These are phyloP conservation scores for Lathronympha strigana DNA, from an alignment of 2,888 invertebrate genomes.

Conservation along the genomic window DNA sequence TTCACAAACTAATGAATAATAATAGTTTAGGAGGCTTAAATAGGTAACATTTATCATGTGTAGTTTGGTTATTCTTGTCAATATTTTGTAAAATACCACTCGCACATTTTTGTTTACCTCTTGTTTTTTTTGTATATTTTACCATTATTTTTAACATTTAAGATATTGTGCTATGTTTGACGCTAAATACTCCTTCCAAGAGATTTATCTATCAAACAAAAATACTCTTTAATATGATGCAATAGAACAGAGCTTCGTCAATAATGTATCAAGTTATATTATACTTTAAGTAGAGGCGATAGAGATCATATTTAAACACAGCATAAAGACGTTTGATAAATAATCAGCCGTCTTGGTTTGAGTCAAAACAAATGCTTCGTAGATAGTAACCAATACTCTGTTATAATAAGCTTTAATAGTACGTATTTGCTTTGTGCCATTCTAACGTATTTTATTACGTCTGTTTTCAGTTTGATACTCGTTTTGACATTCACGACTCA, in stretches of 20 bases:
- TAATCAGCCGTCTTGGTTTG: conserved; percentile 4
- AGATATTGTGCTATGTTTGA: conserved; percentile 1
- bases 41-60: conserved; percentile 13
- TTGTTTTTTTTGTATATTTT: not conserved
- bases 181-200: not conserved
- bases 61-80: not conserved
- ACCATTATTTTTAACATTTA: not conserved
- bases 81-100: not conserved
- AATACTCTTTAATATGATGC: not conserved
- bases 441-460: conserved; percentile 49
- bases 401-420: conserved; percentile 24
- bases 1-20: conserved; percentile 14
- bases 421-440: conserved; percentile 33
- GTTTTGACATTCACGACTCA: conserved; percentile 77
- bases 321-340: conserved; percentile 2
- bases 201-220: conserved; percentile 3
- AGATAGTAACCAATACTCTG: conserved; percentile 24
- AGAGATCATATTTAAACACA: not conserved
- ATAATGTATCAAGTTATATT: not conserved
- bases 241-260: not conserved
- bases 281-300: not conserved
- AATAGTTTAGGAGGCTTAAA: conserved; percentile 5
- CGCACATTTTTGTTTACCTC: conserved; percentile 3
- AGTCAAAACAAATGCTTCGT: conserved; percentile 2
- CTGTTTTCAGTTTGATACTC: conserved; percentile 76